Base-by-base conservation (phyloP, 2,113 vertebrate genomes). In the Mormoops blainvillei region DNA sequence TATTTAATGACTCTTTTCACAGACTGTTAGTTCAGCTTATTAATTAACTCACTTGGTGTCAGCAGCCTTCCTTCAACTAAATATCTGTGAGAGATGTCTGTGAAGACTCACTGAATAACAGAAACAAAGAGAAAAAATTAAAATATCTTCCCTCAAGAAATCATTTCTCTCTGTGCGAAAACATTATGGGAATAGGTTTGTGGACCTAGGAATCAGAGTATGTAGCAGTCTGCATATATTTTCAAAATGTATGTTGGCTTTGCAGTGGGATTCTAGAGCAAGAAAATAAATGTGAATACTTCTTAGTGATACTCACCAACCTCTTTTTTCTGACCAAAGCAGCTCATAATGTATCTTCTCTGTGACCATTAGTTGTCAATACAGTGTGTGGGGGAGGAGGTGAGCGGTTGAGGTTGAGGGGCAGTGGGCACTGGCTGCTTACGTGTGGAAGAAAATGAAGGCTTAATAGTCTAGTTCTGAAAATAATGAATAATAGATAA, bases 1-100 rank as follows among this genome's bases (percentile, higher is more conserved):
- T 91, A 94, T 94, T 97, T 98, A 97, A 96, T 93, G 89, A 26
- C 78, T 96, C 81, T 89, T 70, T 97, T 95, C 96, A 97, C 96
- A 96, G 88, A 58, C 63, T 83, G 68, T 96, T 97, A 93, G 87
- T 96, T 95, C 58, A 83, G 63, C 91, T 96, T 97, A 96, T 97
- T 97, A 97, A 97, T 97, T 97, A 97, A 89, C 82, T 83, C 94
- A 52, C n/a, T 86, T 61, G 56, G 74, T 96, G 94, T 94, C 88
- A 91, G 71, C 48, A 43, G 36, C 81, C 52, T 95, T 83, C 63
- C 54, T 87, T 96, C 65, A 95, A 77, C 86, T 91, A 58, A 96
- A 63, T 93, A 84, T 74, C 56, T 91, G 31, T 82, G 80, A 91
- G 80, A 87, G 50, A 84, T 86, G 11, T 54, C 89, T 71, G 11